Conservation (phyloP, 2,888 invertebrate genomes). For the Corythucha ciliata region DNA sequence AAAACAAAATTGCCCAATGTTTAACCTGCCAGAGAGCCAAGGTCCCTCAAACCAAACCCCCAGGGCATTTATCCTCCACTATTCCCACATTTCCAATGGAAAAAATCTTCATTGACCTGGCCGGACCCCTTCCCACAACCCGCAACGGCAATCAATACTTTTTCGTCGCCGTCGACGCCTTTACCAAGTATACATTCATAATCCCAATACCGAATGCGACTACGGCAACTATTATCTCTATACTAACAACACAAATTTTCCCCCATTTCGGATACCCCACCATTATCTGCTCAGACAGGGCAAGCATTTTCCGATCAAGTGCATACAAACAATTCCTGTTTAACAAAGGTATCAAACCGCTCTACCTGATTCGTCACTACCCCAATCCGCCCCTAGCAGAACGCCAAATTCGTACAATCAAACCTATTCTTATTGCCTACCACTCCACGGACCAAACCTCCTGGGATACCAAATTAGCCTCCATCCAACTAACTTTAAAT, state of each 20-base stretch:
- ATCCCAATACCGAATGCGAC: constrained; percentile 12
- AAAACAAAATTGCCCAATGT: neutral
- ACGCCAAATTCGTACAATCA: no score
- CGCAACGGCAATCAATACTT: neutral
- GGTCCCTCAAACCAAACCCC: neutral
- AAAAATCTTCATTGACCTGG: neutral
- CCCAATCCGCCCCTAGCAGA: no score
- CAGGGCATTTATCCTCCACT: constrained; percentile 6
- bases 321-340: constrained; percentile 4
- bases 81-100: constrained; percentile 5
- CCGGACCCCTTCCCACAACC: neutral
- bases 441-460: no score
- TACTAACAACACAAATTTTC: no score
- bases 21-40: constrained; percentile 1
- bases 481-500: no score
- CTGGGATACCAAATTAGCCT: no score
- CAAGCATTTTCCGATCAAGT: constrained; percentile 1
- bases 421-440: no score
- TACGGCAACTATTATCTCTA: no score
- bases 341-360: constrained; percentile 1
- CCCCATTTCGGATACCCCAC: constrained; percentile 5
- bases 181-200: constrained; percentile 7
- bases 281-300: neutral
- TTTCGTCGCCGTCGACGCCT: constrained; percentile 7
- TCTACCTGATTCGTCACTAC: neutral